These are phyloP conservation scores for Amphiprion percula DNA, from an alignment of 2,113 vertebrate genomes.

Conservation along the genomic window DNA sequence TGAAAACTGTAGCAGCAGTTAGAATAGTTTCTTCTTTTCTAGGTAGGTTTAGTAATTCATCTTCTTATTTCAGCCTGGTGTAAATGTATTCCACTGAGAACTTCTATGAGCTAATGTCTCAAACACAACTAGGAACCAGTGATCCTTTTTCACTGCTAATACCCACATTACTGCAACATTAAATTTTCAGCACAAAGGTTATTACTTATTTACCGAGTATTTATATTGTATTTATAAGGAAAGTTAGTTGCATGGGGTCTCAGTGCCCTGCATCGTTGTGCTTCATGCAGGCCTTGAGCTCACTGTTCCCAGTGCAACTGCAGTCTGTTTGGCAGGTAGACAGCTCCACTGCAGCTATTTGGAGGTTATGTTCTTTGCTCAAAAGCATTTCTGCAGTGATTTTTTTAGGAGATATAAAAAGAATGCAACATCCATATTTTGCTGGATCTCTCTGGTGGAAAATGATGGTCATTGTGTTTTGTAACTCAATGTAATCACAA, in stretches of 20 bases:
- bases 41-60: constrained; percentile 54
- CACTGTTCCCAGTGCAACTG: not conserved
- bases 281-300: not conserved
- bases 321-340: not conserved
- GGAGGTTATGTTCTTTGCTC: not conserved
- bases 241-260: not conserved
- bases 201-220: constrained; percentile 53
- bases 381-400: not conserved
- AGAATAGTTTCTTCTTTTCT: not conserved
- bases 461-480: not conserved
- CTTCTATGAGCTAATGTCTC: constrained; percentile 14
- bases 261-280: not conserved
- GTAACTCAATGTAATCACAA: not conserved
- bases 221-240: constrained; percentile 11
- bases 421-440: not conserved
- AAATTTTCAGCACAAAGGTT: constrained; percentile 30
- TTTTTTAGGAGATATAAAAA: not conserved
- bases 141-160: constrained; percentile 28
- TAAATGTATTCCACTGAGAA: constrained; percentile 37
- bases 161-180: constrained; percentile 23
- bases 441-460: not conserved
- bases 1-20: not conserved
- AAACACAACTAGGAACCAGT: not conserved
- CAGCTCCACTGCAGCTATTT: constrained; percentile 5
- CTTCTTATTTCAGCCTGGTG: constrained; percentile 37